Base-by-base conservation (phyloP, 2,113 vertebrate species). In the Nestor notabilis region DNA sequence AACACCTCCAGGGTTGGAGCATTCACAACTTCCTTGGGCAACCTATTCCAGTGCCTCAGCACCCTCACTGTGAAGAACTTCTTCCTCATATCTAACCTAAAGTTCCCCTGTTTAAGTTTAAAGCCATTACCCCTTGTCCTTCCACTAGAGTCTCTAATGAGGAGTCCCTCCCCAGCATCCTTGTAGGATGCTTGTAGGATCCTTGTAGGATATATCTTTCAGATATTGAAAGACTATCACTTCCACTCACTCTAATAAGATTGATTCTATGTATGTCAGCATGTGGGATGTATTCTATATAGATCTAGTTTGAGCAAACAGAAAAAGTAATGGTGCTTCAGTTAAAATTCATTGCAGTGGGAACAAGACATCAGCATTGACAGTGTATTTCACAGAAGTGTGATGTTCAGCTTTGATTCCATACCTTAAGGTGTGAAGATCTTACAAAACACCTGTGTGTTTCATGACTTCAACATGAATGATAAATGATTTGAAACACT, bases 141-240 rank as follows among this genome's bases (percentile, higher is more conserved):
- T n/a, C n/a, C n/a, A n/a, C n/a, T n/a, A n/a, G n/a, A n/a, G n/a
- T n/a, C n/a, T n/a, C n/a, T n/a, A n/a, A n/a, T n/a, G n/a, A n/a
- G n/a, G n/a, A n/a, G n/a, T n/a, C n/a, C n/a, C n/a, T n/a, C n/a
- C n/a, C n/a, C n/a, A n/a, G n/a, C n/a, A n/a, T n/a, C n/a, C n/a
- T n/a, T n/a, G n/a, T n/a, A n/a, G n/a, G n/a, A n/a, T n/a, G n/a
- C n/a, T n/a, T n/a, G n/a, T n/a, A n/a, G n/a, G n/a, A n/a, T n/a
- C n/a, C n/a, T n/a, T n/a, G n/a, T n/a, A n/a, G n/a, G n/a, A n/a
- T n/a, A n/a, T n/a, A n/a, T n/a, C n/a, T n/a, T n/a, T n/a, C n/a
- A n/a, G n/a, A n/a, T n/a, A n/a, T n/a, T n/a, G 55, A 49, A 69
- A 4, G 8, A 7, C 8, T n/a, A 0, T 49, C 5, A 4, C 35